Evolutionary conservation across 2,797 vertebrate species (phyloP).

Genomic region (Sardinella longiceps): DNA sequence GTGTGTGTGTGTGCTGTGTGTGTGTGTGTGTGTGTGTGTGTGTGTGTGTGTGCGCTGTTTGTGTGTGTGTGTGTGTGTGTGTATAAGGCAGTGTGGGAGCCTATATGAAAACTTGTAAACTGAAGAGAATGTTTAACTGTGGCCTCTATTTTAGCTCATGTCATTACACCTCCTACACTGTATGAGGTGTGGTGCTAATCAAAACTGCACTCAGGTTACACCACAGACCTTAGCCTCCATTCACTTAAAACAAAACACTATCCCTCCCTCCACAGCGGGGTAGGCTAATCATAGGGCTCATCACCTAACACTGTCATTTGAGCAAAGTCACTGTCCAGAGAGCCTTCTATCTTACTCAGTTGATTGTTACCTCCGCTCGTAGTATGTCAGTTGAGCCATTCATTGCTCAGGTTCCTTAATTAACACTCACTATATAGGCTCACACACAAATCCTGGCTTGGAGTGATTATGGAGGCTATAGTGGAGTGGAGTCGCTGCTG

Average conservation of each 20-base stretch:
- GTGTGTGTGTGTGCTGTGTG: neutral
- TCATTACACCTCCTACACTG: neutral
- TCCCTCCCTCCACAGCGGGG: neutral
- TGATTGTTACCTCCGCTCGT: neutral
- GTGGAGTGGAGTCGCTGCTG: neutral
- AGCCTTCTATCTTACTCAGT: neutral
- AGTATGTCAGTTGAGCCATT: neutral
- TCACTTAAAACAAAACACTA: neutral
- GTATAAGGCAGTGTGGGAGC: neutral
- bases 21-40: neutral
- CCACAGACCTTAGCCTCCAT: neutral
- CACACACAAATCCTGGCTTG: neutral
- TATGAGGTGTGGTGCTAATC: neutral
- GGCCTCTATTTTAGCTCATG: neutral
- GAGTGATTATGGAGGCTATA: neutral
- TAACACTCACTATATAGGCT: neutral
- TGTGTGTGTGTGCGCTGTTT: neutral
- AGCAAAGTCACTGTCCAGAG: neutral
- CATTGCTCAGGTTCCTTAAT: neutral
- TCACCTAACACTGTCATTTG: constrained; percentile 6
- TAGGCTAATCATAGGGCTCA: neutral
- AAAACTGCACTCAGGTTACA: neutral
- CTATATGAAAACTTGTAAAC: neutral
- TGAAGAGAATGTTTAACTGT: neutral
- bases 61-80: neutral